Conservation (phyloP, 2,113 vertebrate genomes). For the Tragelaphus scriptus region DNA sequence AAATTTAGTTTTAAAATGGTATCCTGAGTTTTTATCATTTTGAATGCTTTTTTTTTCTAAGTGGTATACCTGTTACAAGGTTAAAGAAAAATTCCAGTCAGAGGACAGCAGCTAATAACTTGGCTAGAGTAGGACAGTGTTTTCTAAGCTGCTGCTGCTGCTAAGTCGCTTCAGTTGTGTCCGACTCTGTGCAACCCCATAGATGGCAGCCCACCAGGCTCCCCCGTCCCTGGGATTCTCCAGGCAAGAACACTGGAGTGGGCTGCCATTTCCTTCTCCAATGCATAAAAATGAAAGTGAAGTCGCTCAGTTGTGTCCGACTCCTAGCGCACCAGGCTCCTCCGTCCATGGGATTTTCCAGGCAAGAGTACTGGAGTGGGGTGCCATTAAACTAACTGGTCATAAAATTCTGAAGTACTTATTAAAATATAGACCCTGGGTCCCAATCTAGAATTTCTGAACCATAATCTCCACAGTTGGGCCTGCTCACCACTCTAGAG, state of each 20-base stretch:
- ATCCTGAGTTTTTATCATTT: not conserved
- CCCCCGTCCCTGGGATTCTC: too few species aligned
- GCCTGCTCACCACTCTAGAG: not conserved
- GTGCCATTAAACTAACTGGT: not conserved
- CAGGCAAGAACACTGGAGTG: too few species aligned
- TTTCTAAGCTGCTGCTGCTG: not conserved
- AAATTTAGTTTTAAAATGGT: slow-evolving; percentile 10
- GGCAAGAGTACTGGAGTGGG: too few species aligned
- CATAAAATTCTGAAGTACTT: slow-evolving; percentile 3
- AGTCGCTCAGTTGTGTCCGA: too few species aligned
- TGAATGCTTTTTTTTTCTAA: not conserved
- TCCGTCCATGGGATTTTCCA: too few species aligned
- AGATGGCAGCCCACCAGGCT: too few species aligned
- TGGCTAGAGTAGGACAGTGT: not conserved
- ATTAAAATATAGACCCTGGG: not conserved
- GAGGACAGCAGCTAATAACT: not conserved
- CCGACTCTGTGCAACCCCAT: too few species aligned
- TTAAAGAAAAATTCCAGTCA: slow-evolving; percentile 7
- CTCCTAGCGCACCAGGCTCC: too few species aligned
- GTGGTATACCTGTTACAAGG: slow-evolving; percentile 14
- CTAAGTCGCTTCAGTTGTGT: too few species aligned
- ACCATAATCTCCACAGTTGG: slow-evolving; percentile 8
- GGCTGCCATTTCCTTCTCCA: too few species aligned
- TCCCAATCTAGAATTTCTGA: not conserved
- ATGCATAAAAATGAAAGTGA: too few species aligned